Evolutionary conservation across 37 sponge, comb jelly and placozoan species (phyloP).

Genomic region (Ianthella basta): DNA sequence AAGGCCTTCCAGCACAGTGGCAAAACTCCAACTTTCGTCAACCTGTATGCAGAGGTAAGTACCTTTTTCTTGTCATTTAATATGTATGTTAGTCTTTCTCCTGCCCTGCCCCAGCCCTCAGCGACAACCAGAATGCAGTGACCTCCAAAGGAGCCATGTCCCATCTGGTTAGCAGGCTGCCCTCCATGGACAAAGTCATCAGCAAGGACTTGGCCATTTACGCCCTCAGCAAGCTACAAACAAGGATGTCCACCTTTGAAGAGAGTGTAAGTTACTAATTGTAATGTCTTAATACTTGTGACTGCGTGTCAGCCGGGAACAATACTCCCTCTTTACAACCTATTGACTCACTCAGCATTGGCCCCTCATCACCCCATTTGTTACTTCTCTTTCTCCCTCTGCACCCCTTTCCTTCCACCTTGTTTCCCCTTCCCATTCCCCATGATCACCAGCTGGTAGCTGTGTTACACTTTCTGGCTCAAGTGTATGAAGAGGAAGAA

Average conservation of each 20-base stretch:
- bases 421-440: too few species aligned
- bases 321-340: too few species aligned
- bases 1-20: too few species aligned
- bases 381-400: too few species aligned
- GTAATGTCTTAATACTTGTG: neutral
- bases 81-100: too few species aligned
- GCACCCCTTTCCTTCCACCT: too few species aligned
- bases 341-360: too few species aligned
- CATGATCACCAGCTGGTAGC: conserved; percentile 51
- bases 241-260: conserved; percentile 75
- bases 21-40: too few species aligned
- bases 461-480: conserved; percentile 66
- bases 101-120: conserved; percentile 26
- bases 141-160: conserved; percentile 59
- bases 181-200: conserved; percentile 38
- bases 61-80: too few species aligned
- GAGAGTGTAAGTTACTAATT: conserved; percentile 71
- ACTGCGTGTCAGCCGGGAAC: too few species aligned
- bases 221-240: conserved; percentile 55
- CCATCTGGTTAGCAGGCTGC: conserved; percentile 43
- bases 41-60: too few species aligned
- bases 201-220: conserved; percentile 62
- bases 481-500: conserved; percentile 76
- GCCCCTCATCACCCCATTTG: too few species aligned
- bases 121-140: conserved; percentile 63